phyloP scores from a whole-genome alignment of 1,140 invertebrate species.

The Macrotrachela quadricornifera region DNA sequence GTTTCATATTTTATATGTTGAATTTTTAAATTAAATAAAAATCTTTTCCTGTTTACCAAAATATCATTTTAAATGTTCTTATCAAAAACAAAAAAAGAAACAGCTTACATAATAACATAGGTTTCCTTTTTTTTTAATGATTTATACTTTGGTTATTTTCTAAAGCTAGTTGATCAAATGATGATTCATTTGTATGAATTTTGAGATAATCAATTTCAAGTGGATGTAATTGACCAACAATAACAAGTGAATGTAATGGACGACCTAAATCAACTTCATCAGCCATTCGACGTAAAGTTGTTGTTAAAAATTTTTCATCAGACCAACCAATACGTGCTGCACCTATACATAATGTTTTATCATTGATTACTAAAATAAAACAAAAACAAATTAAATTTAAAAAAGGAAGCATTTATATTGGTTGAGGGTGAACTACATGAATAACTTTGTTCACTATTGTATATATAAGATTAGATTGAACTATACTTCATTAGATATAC shows the following conservation, averaged over 20 bases:
- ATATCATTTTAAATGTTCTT: no score
- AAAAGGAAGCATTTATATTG: not conserved
- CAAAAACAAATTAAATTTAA: not conserved
- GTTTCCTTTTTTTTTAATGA: no score
- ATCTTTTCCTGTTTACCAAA: no score
- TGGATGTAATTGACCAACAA: constrained; percentile 63
- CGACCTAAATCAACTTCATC: constrained; percentile 49
- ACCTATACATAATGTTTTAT: constrained; percentile 49
- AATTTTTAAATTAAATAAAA: no score
- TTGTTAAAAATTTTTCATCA: constrained; percentile 53
- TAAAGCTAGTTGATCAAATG: no score
- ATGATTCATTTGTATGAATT: constrained; percentile 18
- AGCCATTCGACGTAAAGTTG: constrained; percentile 50
- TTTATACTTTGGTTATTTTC: no score
- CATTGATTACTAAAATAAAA: constrained; percentile 7
- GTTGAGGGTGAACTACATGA: no score
- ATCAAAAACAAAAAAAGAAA: no score
- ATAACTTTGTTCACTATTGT: constrained; percentile 9
- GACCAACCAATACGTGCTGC: constrained; percentile 66
- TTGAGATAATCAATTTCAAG: constrained; percentile 63
- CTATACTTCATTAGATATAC: no score
- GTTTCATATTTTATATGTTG: no score
- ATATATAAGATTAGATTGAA: constrained; percentile 6
- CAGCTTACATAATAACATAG: no score
- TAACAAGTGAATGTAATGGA: constrained; percentile 77